phyloP scores from a whole-genome alignment of 2,888 invertebrate species.

The Hirtodrosophila histrioides region DNA sequence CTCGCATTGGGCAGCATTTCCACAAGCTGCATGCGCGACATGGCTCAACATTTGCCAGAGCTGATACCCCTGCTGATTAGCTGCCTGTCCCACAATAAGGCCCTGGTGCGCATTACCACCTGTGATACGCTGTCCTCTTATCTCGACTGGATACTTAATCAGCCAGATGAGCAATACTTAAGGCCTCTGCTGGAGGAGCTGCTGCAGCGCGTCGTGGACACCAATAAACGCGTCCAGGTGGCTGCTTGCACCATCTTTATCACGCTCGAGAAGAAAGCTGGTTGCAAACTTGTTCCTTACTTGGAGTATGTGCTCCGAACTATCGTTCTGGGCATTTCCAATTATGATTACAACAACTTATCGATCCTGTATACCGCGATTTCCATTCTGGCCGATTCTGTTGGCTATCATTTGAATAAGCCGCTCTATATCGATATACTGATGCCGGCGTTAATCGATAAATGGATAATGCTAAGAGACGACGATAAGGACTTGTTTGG shows the following conservation, averaged over 20 bases:
- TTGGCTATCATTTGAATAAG: slow-evolving; percentile 98
- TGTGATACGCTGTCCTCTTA: slow-evolving; percentile 99
- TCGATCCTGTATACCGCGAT: slow-evolving; percentile 99
- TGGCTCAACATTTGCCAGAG: slow-evolving; percentile 98
- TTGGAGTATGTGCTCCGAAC: slow-evolving; percentile 98
- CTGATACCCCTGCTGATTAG: slow-evolving; percentile 97
- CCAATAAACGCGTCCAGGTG: slow-evolving; percentile 99
- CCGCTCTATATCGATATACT: slow-evolving; percentile 97
- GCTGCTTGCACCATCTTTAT: slow-evolving; percentile 99
- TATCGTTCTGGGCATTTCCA: slow-evolving; percentile 97
- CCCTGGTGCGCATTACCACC: slow-evolving; percentile 98
- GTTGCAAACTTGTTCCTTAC: slow-evolving; percentile 98
- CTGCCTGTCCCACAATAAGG: slow-evolving; percentile 97
- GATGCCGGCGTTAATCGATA: slow-evolving; percentile 99
- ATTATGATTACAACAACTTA: slow-evolving; percentile 98
- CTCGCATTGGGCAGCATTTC: slow-evolving; percentile 97
- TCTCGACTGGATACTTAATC: slow-evolving; percentile 98
- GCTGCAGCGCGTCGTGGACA: slow-evolving; percentile 96
- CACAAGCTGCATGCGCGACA: slow-evolving; percentile 97
- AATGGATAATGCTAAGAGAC: slow-evolving; percentile 98
- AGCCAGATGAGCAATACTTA: slow-evolving; percentile 96
- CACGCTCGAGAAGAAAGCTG: slow-evolving; percentile 99
- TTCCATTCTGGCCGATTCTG: slow-evolving; percentile 98
- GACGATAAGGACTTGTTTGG: slow-evolving; percentile 99
- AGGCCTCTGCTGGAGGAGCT: slow-evolving; percentile 92